Conservation (phyloP, 2,113 vertebrate species). For the Ascaphus truei region DNA sequence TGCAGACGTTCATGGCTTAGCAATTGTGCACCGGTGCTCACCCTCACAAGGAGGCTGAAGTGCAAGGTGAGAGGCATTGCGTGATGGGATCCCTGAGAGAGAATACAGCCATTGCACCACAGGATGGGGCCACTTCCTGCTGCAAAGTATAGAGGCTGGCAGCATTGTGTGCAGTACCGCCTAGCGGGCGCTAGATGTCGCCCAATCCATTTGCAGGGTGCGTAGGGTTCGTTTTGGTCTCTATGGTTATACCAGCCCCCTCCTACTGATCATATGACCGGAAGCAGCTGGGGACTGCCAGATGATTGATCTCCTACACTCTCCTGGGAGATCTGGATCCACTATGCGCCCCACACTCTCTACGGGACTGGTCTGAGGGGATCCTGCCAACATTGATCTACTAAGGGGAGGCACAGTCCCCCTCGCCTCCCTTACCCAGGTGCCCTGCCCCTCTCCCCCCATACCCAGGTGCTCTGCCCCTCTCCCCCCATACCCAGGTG, state of each 20-base stretch:
- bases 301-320: neutral
- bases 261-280: constrained; percentile 5
- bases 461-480: neutral
- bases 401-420: neutral
- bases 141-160: no score
- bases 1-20: no score
- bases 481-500: neutral
- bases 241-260: neutral
- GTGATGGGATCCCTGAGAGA: no score
- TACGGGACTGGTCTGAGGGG: neutral
- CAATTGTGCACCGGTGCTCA: no score
- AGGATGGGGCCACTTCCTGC: no score
- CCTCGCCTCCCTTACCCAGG: neutral
- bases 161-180: neutral
- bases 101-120: no score
- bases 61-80: no score
- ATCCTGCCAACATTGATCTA: neutral
- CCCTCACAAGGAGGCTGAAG: no score
- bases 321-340: neutral
- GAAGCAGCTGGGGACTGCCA: neutral
- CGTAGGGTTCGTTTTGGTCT: no score
- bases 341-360: neutral
- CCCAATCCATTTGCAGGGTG: no score
- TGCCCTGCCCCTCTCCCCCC: neutral
- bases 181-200: neutral